Percentiles rank a stretch among this genome's conserved stretches.
These are phyloP conservation scores for Aricia artaxerxes DNA, from an alignment of 2,888 invertebrate genomes.

Conservation along the genomic window DNA sequence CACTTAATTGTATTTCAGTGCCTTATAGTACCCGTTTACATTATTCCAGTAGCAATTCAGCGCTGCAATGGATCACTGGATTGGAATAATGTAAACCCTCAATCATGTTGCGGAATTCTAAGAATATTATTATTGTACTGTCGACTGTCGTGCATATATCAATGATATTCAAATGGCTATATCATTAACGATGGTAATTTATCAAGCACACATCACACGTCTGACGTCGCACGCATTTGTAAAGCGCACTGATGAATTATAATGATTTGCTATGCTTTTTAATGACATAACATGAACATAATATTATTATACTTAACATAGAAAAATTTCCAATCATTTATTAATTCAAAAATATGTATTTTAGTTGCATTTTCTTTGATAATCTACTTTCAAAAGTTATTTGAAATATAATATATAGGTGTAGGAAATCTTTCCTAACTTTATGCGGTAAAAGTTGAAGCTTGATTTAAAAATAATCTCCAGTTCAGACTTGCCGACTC, in stretches of 20 bases:
- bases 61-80: too few relatives aligned
- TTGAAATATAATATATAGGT: not conserved
- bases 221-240: conserved; percentile 2
- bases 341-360: not conserved
- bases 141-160: not conserved
- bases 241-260: not conserved
- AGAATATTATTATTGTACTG: not conserved
- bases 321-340: too few relatives aligned
- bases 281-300: not conserved
- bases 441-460: conserved; percentile 49
- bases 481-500: conserved; percentile 54
- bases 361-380: not conserved
- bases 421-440: conserved; percentile 41
- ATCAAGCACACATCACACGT: conserved; percentile 10
- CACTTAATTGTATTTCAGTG: too few relatives aligned
- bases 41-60: too few relatives aligned
- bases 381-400: not conserved
- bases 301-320: too few relatives aligned
- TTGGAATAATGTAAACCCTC: too few relatives aligned
- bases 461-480: conserved; percentile 63
- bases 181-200: conserved; percentile 6
- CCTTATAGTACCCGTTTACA: too few relatives aligned
- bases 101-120: not conserved
- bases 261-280: conserved; percentile 33
- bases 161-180: not conserved